A percentile compares a stretch with the other conserved stretches of the same genome.
Conservation (phyloP, 2,113 vertebrate genomes). For the Bagarius yarrelli region DNA sequence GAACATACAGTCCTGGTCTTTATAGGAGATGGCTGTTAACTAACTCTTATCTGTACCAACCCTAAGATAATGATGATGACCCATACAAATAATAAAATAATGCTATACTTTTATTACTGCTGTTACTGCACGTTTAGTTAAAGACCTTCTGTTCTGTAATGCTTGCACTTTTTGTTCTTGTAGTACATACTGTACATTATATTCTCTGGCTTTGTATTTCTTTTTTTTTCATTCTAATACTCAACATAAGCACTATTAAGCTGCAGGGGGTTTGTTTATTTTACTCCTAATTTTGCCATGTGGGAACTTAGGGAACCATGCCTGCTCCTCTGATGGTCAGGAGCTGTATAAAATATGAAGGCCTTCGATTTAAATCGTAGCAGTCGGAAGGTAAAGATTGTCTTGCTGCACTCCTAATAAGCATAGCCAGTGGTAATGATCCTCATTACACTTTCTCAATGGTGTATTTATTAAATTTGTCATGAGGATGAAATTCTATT, state of each 20-base stretch:
- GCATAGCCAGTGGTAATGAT: background rate
- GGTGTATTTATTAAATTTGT: constrained; percentile 23
- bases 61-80: too few species aligned
- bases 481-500: constrained; percentile 9
- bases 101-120: too few species aligned
- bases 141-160: too few species aligned
- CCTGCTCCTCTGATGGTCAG: background rate
- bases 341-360: background rate
- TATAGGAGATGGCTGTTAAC: background rate
- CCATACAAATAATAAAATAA: too few species aligned
- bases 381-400: background rate
- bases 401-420: background rate
- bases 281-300: background rate
- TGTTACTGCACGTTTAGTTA: too few species aligned
- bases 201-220: background rate
- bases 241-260: background rate
- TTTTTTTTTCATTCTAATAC: background rate
- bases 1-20: background rate
- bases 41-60: background rate
- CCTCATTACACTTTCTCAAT: background rate
- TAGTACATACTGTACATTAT: background rate
- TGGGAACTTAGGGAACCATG: background rate
- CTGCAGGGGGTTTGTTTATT: background rate
- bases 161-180: too few species aligned
- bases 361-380: background rate